These are phyloP conservation scores for Mantis religiosa DNA, from an alignment of 2,888 invertebrate genomes.

Conservation along the genomic window DNA sequence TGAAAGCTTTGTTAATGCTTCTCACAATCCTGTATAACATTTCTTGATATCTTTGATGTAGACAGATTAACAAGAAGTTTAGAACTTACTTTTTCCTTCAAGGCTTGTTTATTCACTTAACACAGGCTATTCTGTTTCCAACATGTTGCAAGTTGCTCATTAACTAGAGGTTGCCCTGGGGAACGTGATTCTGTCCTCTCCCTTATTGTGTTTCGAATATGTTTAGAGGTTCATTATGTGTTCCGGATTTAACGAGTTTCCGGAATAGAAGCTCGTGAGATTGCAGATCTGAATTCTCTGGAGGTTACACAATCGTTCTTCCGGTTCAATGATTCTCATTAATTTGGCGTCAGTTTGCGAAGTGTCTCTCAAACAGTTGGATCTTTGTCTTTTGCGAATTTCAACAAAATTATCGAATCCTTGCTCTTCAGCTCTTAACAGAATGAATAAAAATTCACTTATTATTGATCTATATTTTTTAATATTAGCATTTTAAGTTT, in stretches of 20 bases:
- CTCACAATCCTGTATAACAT: not conserved
- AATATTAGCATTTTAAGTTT: no score
- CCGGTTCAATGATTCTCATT: not conserved
- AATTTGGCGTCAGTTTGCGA: not conserved
- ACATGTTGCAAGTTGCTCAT: not conserved
- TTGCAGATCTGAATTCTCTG: not conserved
- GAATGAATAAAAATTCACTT: no score
- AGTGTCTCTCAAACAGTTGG: no score
- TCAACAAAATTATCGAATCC: no score
- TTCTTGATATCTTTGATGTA: not conserved
- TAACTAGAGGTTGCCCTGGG: not conserved
- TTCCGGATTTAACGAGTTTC: not conserved
- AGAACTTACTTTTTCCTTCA: not conserved
- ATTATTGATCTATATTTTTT: no score
- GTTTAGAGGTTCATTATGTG: not conserved
- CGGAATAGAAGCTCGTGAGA: not conserved
- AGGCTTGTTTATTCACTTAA: not conserved
- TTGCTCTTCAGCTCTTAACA: no score
- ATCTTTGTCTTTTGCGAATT: not conserved
- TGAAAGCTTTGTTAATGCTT: no score
- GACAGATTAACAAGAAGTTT: not conserved
- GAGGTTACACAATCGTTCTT: not conserved
- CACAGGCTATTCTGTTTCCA: not conserved
- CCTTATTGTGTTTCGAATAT: not conserved
- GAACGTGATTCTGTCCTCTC: not conserved